Base-by-base conservation (phyloP, 2,888 invertebrate genomes). In the Panorpa germanica region DNA sequence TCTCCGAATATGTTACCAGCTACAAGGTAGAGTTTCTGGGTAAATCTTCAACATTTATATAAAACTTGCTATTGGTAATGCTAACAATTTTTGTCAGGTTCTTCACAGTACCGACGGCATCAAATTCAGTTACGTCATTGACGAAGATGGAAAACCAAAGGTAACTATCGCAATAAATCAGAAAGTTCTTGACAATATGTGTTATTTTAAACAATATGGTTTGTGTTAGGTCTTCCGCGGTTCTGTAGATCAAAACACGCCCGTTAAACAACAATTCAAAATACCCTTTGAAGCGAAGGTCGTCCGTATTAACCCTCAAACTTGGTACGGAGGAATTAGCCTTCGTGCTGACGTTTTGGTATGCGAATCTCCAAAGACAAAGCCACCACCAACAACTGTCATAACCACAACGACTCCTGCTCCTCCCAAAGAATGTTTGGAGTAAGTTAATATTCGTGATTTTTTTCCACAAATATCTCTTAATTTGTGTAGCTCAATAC, bases 231-330 rank as follows among this genome's bases (percentile, higher is more conserved):
- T 70, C 17, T 81, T 85, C 55, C 64, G 70, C 39, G 85, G 82
- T 0, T 76, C 81, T 3, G 49, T 65, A 9, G 70, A 73, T 48
- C 54, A 61, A 21, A 55, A 49, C 1, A 57, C 57, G 1, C 61
- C 69, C 0, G 55, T 67, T 1, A 59, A 63, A 41, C 69, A 76
- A 41, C 60, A 71, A 42, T 72, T 88, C 37, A 52, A 63, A 13
- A 56, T 63, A 4, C 81, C 85, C 0, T 59, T 86, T 28, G 81
- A 82, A 47, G 80, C 83, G 0, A 66, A 65, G 42, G 63, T 69
- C 13, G 45, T 86, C 6, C 63, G 78, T 34, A 58, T 86, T 33
- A 63, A 64, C 38, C 86, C 86, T 0, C 52, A 70, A 15, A 68
- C 75, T 3, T 86, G 82, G 82, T 65, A 75, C 40, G 64, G 65